Percentiles rank a stretch among this genome's conserved stretches.
Evolutionary conservation across 2,113 vertebrate genomes (phyloP).

Genomic region (Seriola aureovittata): DNA sequence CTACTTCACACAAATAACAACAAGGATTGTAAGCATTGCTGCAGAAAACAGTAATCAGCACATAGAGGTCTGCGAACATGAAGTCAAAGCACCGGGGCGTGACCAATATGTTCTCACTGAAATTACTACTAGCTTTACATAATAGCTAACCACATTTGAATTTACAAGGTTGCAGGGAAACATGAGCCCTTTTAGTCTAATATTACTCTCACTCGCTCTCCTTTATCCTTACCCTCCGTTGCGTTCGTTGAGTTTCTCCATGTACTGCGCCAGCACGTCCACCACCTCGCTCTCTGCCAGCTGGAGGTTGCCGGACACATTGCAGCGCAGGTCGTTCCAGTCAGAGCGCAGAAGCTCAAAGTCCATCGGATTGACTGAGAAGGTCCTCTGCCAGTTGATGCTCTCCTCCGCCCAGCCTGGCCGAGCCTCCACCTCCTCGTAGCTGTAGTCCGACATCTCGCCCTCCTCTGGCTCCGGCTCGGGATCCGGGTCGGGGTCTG

Average conservation of each 20-base stretch:
- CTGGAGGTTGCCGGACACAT: conserved; percentile 97
- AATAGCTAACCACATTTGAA: conserved; percentile 3
- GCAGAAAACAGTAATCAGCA: conserved; percentile 43
- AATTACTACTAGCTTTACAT: conserved; percentile 46
- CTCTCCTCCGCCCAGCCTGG: conserved; percentile 93
- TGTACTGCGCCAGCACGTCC: conserved; percentile 95
- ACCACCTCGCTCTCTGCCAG: conserved; percentile 95
- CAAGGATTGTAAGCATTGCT: conserved; percentile 35
- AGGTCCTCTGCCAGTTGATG: conserved; percentile 98
- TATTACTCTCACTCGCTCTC: background rate
- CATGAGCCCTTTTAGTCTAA: background rate
- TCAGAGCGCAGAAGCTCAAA: conserved; percentile 97
- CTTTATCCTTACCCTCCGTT: conserved; percentile 88
- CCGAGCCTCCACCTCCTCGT: conserved; percentile 88
- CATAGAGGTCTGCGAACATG: conserved; percentile 30
- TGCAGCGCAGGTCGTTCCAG: conserved; percentile 99
- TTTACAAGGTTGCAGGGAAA: background rate
- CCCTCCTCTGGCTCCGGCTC: conserved; percentile 86
- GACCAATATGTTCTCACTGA: conserved; percentile 39
- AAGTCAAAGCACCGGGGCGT: conserved; percentile 27
- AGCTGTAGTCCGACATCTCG: conserved; percentile 91
- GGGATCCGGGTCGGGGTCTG: conserved; percentile 70
- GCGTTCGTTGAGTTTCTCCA: conserved; percentile 95
- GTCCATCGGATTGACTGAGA: conserved; percentile 94
- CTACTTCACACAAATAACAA: conserved; percentile 37